Percentiles rank a stretch among this genome's conserved stretches.
Conservation (phyloP, 2,888 invertebrate species). For the Brachypterus glaber region DNA sequence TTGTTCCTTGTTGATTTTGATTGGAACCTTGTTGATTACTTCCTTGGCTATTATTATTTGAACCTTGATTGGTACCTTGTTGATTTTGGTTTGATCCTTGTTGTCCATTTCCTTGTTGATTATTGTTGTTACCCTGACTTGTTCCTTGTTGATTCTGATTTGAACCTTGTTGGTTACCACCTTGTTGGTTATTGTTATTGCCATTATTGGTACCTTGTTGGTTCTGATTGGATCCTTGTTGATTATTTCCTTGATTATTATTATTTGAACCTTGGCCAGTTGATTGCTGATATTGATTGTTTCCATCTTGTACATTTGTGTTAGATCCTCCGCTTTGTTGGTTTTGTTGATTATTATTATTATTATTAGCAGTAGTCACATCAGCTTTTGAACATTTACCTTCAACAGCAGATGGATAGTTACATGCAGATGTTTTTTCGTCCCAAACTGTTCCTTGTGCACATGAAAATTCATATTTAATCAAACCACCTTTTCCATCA, state of each 20-base stretch:
- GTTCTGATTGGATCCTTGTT: conserved; percentile 11
- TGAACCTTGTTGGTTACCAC: conserved; percentile 12
- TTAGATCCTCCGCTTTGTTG: conserved; percentile 10
- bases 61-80: conserved; percentile 13
- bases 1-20: conserved; percentile 13
- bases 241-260: conserved; percentile 3
- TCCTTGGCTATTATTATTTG: too few relatives aligned
- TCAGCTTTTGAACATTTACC: conserved; percentile 25
- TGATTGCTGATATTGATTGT: conserved; percentile 10
- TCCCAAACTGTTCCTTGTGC: conserved; percentile 74
- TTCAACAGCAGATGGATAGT: conserved; percentile 54
- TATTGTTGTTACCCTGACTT: conserved; percentile 10
- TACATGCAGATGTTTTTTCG: conserved; percentile 56
- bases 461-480: conserved; percentile 61
- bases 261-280: conserved; percentile 13
- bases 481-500: conserved; percentile 49
- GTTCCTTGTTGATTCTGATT: conserved; percentile 12
- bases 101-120: conserved; percentile 14
- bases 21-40: conserved; percentile 13
- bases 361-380: not conserved
- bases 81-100: conserved; percentile 13
- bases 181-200: conserved; percentile 13
- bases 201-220: conserved; percentile 9
- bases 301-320: conserved; percentile 17
- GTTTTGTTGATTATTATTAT: conserved; percentile 11